Evolutionary conservation across 2,888 invertebrate species (phyloP).

Genomic region (Drosophila dives): DNA sequence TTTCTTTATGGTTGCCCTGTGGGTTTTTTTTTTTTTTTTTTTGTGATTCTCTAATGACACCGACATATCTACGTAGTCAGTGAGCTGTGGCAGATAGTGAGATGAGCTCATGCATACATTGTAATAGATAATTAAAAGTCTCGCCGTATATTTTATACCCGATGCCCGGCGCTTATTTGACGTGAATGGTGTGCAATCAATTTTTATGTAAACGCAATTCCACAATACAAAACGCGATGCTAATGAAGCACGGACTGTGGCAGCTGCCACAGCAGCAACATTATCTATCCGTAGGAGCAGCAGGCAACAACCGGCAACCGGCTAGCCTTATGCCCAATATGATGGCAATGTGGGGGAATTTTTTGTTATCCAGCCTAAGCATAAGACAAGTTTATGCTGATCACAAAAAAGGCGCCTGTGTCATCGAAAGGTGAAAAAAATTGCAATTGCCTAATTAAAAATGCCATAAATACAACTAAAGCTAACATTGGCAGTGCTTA

Average conservation of each 20-base stretch:
- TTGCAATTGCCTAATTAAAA: conserved; percentile 68
- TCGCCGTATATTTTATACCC: conserved; percentile 55
- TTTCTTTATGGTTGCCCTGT: conserved; percentile 21
- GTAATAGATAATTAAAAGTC: conserved; percentile 63
- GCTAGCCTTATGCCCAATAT: conserved; percentile 61
- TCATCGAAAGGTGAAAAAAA: conserved; percentile 40
- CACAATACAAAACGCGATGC: conserved; percentile 67
- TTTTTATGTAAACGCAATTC: conserved; percentile 69
- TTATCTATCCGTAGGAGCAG: conserved; percentile 4
- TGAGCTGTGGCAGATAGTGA: conserved; percentile 10
- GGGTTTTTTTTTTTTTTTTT: conserved; percentile 22
- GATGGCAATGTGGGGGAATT: conserved; percentile 32
- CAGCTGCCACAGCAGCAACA: conserved; percentile 31
- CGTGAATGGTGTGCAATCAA: conserved; percentile 63
- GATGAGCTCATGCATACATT: conserved; percentile 45
- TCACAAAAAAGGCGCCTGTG: conserved; percentile 41
- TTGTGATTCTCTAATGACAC: conserved; percentile 39
- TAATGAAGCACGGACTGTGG: conserved; percentile 63
- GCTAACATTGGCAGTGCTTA: conserved; percentile 48
- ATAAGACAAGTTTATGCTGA: conserved; percentile 42
- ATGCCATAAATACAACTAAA: conserved; percentile 62
- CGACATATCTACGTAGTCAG: conserved; percentile 5
- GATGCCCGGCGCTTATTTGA: conserved; percentile 51
- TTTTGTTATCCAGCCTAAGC: conserved; percentile 31
- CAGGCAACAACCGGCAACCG: conserved; percentile 37